These are phyloP conservation scores for Drosophila willistoni DNA, from an alignment of 1,140 invertebrate species.

Conservation along the genomic window DNA sequence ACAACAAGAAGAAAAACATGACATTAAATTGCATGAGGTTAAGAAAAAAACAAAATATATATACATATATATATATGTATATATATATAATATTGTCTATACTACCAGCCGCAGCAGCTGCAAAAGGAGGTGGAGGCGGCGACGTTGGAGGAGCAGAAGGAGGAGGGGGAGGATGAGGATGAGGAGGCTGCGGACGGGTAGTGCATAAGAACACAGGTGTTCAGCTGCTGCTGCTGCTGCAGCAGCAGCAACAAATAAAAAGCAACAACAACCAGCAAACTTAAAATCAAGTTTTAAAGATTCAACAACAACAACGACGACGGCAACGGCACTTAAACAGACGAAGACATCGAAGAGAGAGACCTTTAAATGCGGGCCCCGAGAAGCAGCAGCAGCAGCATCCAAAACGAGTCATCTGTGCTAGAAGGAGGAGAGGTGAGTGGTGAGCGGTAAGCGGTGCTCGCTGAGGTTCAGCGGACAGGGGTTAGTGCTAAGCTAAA, in stretches of 20 bases:
- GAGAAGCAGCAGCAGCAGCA: constrained; percentile 51
- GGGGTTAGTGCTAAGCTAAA: constrained; percentile 15
- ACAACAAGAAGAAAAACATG: constrained; percentile 79
- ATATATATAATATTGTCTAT: constrained; percentile 18
- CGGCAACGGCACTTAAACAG: constrained; percentile 72
- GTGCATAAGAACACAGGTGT: constrained; percentile 72
- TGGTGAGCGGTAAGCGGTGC: constrained; percentile 17
- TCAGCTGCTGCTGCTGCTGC: constrained; percentile 72
- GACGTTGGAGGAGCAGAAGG: not conserved
- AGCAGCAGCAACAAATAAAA: constrained; percentile 54
- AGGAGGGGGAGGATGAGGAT: constrained; percentile 6
- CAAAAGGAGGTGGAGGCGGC: constrained; percentile 11
- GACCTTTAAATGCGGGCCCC: constrained; percentile 75
- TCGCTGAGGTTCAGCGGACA: not conserved
- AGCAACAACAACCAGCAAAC: constrained; percentile 60
- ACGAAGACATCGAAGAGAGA: constrained; percentile 43
- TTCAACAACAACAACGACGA: constrained; percentile 49
- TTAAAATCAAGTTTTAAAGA: constrained; percentile 82
- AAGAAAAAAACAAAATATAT: constrained; percentile 26
- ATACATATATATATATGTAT: not conserved
- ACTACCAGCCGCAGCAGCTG: constrained; percentile 30
- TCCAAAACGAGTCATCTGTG: constrained; percentile 48
- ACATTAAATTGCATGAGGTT: constrained; percentile 81
- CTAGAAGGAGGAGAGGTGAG: constrained; percentile 22
- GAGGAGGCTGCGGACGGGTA: constrained; percentile 33